Percentiles rank a stretch among this genome's conserved stretches.
Conservation (phyloP, 1,140 invertebrate species). For the Teleopsis dalmanni region DNA sequence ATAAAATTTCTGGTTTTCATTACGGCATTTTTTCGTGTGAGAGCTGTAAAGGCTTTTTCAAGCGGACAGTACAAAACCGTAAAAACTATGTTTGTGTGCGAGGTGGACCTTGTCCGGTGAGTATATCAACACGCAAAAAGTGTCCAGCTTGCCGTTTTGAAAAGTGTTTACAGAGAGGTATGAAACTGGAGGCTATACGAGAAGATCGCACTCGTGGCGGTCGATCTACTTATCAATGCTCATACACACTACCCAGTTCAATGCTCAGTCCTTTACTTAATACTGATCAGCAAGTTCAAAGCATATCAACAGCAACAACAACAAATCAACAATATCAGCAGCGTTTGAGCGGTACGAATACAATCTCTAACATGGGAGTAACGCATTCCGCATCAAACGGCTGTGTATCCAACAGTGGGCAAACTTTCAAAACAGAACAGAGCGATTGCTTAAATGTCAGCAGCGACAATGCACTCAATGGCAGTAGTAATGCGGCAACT, state of each 20-base stretch:
- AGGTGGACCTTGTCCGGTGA: slow-evolving; percentile 83
- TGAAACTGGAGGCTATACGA: slow-evolving; percentile 95
- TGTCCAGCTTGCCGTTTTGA: slow-evolving; percentile 96
- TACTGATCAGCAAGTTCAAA: slow-evolving; percentile 24
- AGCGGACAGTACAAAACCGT: slow-evolving; percentile 94
- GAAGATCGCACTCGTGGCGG: slow-evolving; percentile 91
- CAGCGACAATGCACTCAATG: slow-evolving; percentile 18
- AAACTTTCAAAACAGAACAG: too few relatives aligned
- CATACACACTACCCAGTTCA: slow-evolving; percentile 72
- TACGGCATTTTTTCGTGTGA: slow-evolving; percentile 97
- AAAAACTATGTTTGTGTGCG: slow-evolving; percentile 93
- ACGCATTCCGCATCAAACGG: too few relatives aligned
- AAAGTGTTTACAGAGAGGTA: slow-evolving; percentile 91
- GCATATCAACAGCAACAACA: slow-evolving; percentile 22
- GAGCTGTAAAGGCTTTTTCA: slow-evolving; percentile 97
- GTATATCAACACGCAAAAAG: slow-evolving; percentile 88
- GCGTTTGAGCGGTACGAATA: slow-evolving; percentile 1
- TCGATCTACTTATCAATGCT: slow-evolving; percentile 90
- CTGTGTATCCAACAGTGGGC: too few relatives aligned
- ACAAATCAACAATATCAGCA: slow-evolving; percentile 17
- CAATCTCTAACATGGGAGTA: too few relatives aligned
- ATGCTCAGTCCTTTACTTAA: slow-evolving; percentile 44
- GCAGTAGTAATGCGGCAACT: slow-evolving; percentile 3
- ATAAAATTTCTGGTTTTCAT: slow-evolving; percentile 91
- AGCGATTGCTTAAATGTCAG: neutral